These are phyloP conservation scores for Picus viridis DNA, from an alignment of 2,797 vertebrate genomes.

Conservation along the genomic window DNA sequence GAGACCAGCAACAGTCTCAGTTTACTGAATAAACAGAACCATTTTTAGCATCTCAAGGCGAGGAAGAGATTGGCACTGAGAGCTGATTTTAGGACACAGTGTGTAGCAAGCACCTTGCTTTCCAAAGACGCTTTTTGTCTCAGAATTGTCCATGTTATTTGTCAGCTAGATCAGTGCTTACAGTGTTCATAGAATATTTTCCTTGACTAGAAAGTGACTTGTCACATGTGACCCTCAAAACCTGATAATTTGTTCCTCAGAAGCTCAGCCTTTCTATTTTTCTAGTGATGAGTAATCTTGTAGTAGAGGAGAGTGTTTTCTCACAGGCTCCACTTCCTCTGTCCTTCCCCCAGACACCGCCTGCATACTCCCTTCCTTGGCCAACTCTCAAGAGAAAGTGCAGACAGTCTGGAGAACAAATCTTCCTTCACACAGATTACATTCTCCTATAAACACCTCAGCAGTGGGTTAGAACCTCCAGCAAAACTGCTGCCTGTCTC, in stretches of 20 bases:
- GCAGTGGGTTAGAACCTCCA: not conserved
- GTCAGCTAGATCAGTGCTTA: not conserved
- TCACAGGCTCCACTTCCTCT: not conserved
- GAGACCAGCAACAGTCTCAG: not conserved
- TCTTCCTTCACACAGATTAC: conserved; percentile 6
- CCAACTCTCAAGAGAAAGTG: conserved; percentile 21
- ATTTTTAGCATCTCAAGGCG: not conserved
- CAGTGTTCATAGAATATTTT: not conserved
- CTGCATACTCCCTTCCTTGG: conserved; percentile 22
- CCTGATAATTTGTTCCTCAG: not conserved
- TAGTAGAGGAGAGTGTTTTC: not conserved
- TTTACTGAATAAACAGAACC: conserved; percentile 14
- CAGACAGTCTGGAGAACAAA: conserved; percentile 27
- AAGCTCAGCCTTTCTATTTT: conserved; percentile 3
- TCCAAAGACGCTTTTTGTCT: not conserved
- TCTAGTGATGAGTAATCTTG: not conserved
- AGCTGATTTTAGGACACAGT: not conserved
- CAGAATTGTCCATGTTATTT: not conserved
- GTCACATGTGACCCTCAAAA: not conserved
- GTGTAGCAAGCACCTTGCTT: not conserved
- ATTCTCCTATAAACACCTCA: conserved; percentile 36
- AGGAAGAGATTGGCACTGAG: not conserved
- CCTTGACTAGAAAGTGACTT: not conserved
- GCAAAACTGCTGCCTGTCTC: conserved; percentile 19
- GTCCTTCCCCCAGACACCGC: not conserved